A percentile compares a stretch with the other conserved stretches of the same genome.
Conservation (phyloP, 1,140 invertebrate genomes). For the Vanessa atalanta region DNA sequence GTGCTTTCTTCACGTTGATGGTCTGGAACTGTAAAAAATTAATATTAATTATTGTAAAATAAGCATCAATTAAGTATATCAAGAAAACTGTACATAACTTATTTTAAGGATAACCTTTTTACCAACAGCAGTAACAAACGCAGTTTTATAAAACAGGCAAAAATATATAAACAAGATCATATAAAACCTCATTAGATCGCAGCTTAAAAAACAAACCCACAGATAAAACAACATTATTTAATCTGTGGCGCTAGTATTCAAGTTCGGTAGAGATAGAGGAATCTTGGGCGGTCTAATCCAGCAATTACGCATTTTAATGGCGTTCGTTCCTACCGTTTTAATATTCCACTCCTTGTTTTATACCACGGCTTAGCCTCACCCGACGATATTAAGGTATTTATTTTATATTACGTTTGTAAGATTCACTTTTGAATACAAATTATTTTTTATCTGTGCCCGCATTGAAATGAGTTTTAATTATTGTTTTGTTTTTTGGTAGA, state of each 20-base stretch:
- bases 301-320: constrained; percentile 80
- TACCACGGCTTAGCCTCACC: constrained; percentile 58
- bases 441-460: constrained; percentile 23
- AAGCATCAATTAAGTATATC: background rate
- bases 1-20: too few relatives aligned
- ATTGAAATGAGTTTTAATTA: background rate
- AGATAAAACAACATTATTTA: constrained; percentile 21
- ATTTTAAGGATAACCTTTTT: too few relatives aligned
- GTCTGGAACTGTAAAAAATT: too few relatives aligned
- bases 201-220: background rate
- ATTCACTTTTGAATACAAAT: constrained; percentile 39
- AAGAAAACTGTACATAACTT: background rate
- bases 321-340: constrained; percentile 70
- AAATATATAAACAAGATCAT: background rate
- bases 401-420: constrained; percentile 52
- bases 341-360: constrained; percentile 78
- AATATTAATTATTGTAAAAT: too few relatives aligned
- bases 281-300: constrained; percentile 78
- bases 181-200: constrained; percentile 7
- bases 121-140: too few relatives aligned
- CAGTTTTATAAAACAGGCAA: background rate
- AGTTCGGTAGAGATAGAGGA: constrained; percentile 66
- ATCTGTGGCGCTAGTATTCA: constrained; percentile 47
- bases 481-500: constrained; percentile 5
- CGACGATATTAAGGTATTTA: constrained; percentile 68